phyloP scores from a whole-genome alignment of 2,888 invertebrate species.

The Caenorhabditis sp. region DNA sequence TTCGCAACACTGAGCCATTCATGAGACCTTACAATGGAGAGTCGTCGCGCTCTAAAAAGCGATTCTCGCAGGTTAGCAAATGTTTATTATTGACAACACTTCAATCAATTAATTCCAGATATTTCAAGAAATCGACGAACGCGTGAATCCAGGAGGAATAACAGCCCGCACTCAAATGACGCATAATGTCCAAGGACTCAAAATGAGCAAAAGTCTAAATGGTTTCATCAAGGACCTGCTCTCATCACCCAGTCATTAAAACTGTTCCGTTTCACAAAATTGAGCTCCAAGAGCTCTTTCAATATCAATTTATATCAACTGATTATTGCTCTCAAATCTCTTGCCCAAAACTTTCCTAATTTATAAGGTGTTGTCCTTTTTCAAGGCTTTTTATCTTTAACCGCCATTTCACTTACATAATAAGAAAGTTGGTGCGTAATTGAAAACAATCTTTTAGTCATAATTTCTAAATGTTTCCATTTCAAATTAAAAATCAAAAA shows the following conservation, averaged over 20 bases:
- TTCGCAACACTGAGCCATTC: constrained; percentile 87
- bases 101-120: constrained; percentile 60
- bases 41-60: constrained; percentile 65
- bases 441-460: too few relatives aligned
- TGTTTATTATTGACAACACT: neutral
- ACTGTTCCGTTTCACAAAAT: neutral
- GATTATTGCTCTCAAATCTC: neutral
- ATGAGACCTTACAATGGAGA: constrained; percentile 71
- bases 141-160: constrained; percentile 69
- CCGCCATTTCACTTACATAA: constrained; percentile 58
- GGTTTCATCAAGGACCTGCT: constrained; percentile 74
- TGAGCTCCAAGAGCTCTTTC: constrained; percentile 42
- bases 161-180: constrained; percentile 61
- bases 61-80: constrained; percentile 68
- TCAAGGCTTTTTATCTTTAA: constrained; percentile 1
- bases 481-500: neutral
- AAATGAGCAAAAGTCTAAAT: constrained; percentile 76
- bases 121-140: constrained; percentile 72
- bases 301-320: neutral
- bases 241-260: constrained; percentile 45
- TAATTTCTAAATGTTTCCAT: too few relatives aligned
- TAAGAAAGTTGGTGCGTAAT: constrained; percentile 28
- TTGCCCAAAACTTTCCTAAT: constrained; percentile 21
- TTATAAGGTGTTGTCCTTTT: too few relatives aligned
- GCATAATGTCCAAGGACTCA: constrained; percentile 67